These are phyloP conservation scores for Perodicticus potto DNA, from an alignment of 2,797 vertebrate species.

Conservation along the genomic window DNA sequence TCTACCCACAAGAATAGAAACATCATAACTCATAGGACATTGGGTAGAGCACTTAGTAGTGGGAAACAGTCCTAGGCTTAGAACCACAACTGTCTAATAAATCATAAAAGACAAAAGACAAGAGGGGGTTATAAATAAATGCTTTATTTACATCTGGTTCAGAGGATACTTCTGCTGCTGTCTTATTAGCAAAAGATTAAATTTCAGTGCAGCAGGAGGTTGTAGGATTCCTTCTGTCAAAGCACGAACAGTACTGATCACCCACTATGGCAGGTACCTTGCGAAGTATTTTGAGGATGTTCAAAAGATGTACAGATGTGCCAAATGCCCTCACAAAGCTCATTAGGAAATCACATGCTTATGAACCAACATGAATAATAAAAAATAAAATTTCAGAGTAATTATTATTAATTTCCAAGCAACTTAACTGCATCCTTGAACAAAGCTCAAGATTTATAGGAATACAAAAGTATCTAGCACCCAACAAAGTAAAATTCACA, in stretches of 20 bases:
- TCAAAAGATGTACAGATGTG: background rate
- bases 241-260: background rate
- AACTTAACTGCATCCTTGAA: background rate
- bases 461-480: background rate
- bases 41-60: background rate
- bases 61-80: background rate
- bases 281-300: background rate
- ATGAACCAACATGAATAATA: slow-evolving; percentile 45
- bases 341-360: background rate
- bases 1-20: background rate
- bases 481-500: background rate
- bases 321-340: background rate
- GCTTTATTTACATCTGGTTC: background rate
- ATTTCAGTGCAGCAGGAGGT: background rate
- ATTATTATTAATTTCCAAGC: slow-evolving; percentile 21
- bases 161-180: background rate
- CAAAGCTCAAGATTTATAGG: slow-evolving; percentile 22
- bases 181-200: background rate
- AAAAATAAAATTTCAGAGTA: too few species aligned
- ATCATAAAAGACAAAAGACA: slow-evolving; percentile 1
- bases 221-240: background rate
- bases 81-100: background rate
- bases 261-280: background rate
- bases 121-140: background rate
- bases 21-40: background rate